phyloP scores from a whole-genome alignment of 2,797 vertebrate species.

The Xiphorhynchus erythropygius region DNA sequence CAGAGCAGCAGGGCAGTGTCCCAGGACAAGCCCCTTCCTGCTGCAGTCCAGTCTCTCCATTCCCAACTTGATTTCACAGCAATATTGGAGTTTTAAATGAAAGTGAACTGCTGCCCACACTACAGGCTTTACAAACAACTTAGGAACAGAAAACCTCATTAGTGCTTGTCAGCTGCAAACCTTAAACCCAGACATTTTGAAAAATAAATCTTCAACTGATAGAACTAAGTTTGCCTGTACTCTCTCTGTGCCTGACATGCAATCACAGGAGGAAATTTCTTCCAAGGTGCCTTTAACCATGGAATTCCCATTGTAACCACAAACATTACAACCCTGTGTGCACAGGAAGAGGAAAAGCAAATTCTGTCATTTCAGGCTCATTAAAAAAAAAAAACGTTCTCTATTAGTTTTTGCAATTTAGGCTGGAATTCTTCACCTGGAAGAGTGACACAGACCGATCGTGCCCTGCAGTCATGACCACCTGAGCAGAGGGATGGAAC shows the following conservation, averaged over 20 bases:
- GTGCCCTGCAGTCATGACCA: constrained; percentile 88
- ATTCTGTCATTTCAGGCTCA: background rate
- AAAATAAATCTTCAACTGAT: background rate
- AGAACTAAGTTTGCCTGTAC: background rate
- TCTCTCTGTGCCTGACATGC: background rate
- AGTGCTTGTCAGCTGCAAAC: background rate
- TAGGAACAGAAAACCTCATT: background rate
- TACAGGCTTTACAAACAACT: background rate
- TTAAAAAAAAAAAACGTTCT: background rate
- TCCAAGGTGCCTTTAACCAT: background rate
- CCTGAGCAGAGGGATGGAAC: constrained; percentile 92
- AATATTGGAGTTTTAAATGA: background rate
- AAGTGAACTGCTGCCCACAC: background rate
- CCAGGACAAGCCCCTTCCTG: background rate
- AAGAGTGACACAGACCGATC: constrained; percentile 90
- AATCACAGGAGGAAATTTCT: background rate
- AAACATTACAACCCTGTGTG: background rate
- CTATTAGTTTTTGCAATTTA: accelerated
- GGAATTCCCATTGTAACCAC: background rate
- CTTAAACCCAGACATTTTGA: background rate
- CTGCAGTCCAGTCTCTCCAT: background rate
- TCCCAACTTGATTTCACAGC: background rate
- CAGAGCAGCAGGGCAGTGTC: background rate
- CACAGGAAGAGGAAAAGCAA: background rate
- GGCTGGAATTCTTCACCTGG: constrained; percentile 81